Conservation (phyloP, 2,113 vertebrate genomes). For the Brachyhypopomus occidentalis region DNA sequence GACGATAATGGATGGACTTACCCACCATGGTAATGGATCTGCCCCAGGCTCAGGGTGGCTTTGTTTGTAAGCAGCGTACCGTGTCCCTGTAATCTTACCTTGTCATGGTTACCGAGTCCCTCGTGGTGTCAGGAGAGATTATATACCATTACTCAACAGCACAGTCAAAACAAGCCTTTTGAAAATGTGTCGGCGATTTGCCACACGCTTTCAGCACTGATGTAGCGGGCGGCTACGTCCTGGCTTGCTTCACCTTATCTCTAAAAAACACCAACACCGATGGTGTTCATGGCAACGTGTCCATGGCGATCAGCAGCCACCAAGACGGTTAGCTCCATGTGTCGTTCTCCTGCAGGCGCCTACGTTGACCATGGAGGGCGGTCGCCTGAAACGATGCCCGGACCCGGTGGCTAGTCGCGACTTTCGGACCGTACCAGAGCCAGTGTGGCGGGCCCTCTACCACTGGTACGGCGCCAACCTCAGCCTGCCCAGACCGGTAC, state of each 20-base stretch:
- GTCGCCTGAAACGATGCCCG: constrained; percentile 84
- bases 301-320: background rate
- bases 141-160: constrained; percentile 23
- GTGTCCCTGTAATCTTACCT: constrained; percentile 21
- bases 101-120: constrained; percentile 7
- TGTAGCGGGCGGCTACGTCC: constrained; percentile 49
- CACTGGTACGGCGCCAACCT: constrained; percentile 98
- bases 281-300: background rate
- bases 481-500: constrained; percentile 92
- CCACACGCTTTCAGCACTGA: constrained; percentile 20
- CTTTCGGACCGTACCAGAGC: constrained; percentile 93
- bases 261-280: background rate
- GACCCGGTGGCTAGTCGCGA: constrained; percentile 81
- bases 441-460: constrained; percentile 96
- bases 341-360: constrained; percentile 80
- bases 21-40: background rate
- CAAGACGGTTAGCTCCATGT: constrained; percentile 7
- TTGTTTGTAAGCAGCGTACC: constrained; percentile 15
- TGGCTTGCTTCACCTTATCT: background rate
- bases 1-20: no score
- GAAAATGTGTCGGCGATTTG: constrained; percentile 7
- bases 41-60: background rate
- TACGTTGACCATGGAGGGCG: constrained; percentile 93
- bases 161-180: constrained; percentile 21
- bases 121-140: constrained; percentile 15